Percentiles rank a stretch among this genome's conserved stretches.
Conservation (phyloP, 2,113 vertebrate species). For the Gorsachius goisagi region DNA sequence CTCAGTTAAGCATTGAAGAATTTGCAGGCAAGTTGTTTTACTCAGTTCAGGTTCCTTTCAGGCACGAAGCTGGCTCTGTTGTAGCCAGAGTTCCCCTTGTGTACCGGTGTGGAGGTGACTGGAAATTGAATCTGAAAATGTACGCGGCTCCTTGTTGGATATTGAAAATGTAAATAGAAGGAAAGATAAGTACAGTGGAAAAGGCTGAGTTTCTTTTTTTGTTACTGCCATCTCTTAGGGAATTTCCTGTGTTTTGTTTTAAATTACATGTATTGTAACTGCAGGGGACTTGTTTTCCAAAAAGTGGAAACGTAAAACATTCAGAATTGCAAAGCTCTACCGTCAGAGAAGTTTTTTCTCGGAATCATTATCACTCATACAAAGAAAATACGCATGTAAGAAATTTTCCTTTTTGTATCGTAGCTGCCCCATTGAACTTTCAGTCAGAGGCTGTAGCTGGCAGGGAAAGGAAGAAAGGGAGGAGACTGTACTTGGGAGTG, state of each 20-base stretch:
- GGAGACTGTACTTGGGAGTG: neutral
- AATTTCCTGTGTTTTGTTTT: neutral
- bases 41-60: neutral
- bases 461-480: neutral
- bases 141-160: neutral
- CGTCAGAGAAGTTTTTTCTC: neutral
- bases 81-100: neutral
- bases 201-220: neutral
- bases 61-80: neutral
- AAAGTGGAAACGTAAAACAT: neutral
- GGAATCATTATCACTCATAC: neutral
- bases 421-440: neutral
- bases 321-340: neutral
- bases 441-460: neutral
- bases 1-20: neutral
- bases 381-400: neutral
- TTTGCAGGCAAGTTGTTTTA: neutral
- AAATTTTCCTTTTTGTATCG: neutral
- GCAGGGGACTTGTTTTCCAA: neutral
- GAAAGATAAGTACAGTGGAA: neutral
- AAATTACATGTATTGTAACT: neutral
- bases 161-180: neutral
- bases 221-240: neutral
- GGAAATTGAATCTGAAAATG: neutral
- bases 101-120: neutral